These are phyloP conservation scores for Chondrosia reniformis DNA, from an alignment of 37 sponge, comb jelly and placozoan genomes.

Conservation along the genomic window DNA sequence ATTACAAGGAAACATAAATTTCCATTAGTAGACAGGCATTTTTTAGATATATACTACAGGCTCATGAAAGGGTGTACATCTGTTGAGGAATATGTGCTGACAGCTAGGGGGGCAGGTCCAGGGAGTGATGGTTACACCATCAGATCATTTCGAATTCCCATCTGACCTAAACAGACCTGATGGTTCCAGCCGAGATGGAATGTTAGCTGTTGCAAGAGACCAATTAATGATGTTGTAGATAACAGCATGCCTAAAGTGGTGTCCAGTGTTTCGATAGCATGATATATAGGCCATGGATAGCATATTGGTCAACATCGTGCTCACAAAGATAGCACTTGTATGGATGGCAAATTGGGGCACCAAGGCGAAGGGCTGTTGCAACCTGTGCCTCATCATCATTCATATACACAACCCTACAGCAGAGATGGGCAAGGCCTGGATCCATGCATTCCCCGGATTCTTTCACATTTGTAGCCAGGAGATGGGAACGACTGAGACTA, in stretches of 20 bases:
- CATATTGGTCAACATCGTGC: neutral
- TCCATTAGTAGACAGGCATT: too few species aligned
- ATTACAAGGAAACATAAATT: too few species aligned
- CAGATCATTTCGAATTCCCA: neutral
- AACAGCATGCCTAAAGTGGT: neutral
- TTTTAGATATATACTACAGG: too few species aligned
- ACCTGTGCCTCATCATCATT: neutral
- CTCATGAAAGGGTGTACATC: too few species aligned
- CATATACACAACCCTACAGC: neutral
- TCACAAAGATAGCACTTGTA: constrained; percentile 8
- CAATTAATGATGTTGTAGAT: neutral
- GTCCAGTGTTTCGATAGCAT: neutral
- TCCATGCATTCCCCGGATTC: constrained; percentile 1
- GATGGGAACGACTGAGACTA: neutral
- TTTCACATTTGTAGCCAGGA: neutral
- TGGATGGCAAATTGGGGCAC: neutral
- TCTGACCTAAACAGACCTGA: neutral
- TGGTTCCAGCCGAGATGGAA: neutral
- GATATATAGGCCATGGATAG: constrained; percentile 3
- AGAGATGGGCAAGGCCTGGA: neutral
- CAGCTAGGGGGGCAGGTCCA: too few species aligned
- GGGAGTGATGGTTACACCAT: neutral
- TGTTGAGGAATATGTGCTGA: too few species aligned
- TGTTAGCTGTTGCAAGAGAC: neutral
- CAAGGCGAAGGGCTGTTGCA: neutral